Evolutionary conservation across 2,888 invertebrate species (phyloP), one percentile per base, ranked within the genome.

Genomic region (Uloborus plumipes): DNA sequence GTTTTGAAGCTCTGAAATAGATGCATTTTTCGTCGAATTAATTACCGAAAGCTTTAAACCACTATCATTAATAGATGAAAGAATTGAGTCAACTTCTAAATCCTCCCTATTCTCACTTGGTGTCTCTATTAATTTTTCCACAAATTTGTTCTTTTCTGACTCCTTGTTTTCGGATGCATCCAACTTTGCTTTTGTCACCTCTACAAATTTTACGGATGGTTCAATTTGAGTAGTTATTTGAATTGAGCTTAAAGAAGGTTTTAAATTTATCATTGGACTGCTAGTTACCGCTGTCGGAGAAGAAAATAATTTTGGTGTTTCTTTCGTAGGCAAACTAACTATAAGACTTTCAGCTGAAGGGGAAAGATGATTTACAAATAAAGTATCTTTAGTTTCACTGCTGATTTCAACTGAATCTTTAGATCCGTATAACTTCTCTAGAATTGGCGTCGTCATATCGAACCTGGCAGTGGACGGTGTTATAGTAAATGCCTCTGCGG

Each of bases 291-390:
- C 39, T 39, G 9, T 39, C 0, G 13, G 59, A 59, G 62, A 62
- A 16, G 31, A n/a, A 62, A 20, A 39, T 39, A 39, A 9, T 39
- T 39, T 39, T 65, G 69, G 14, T 47, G n/a, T 55, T 47, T 18
- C 51, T 20, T 13, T 62, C 16, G 69, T 55, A 49, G 76, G 50
- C 13, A 67, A 39, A 39, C 53, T 62, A 18, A 62, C 53, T 55
- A 77, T 55, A 50, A 51, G 59, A 14, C 76, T 62, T 69, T 77
- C 76, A 55, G 70, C 69, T 16, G 39, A 51, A 47, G 64, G 76
- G n/a, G 61, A 26, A n/a, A 62, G 22, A 55, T 71, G 61, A 47
- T 14, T 59, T 18, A 59, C 13, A 14, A 16, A 3, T 58, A 50
- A 31, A 1, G 77, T 65, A 0, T 13, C 14, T 50, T n/a, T 31